Evolutionary conservation across 2,797 vertebrate species (phyloP).

Genomic region (Dipus sagitta): DNA sequence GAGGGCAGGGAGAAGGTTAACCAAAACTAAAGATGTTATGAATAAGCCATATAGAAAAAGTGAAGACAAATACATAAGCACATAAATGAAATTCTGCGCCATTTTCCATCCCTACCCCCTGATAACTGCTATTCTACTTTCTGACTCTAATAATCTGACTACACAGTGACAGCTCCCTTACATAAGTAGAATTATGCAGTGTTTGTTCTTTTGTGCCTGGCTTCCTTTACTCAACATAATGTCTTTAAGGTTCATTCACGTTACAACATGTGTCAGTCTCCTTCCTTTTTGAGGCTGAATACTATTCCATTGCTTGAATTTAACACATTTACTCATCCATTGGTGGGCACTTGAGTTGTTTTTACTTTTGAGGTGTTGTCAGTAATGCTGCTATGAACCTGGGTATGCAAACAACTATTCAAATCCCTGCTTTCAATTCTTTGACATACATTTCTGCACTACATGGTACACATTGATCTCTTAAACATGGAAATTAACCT

Average conservation of each 20-base stretch:
- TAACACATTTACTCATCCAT: background rate
- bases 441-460: background rate
- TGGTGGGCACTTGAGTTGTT: too few relatives aligned
- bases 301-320: background rate
- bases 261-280: background rate
- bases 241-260: background rate
- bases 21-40: too few relatives aligned
- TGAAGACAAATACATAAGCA: too few relatives aligned
- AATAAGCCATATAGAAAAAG: too few relatives aligned
- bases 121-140: background rate
- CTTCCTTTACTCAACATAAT: too few relatives aligned
- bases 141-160: background rate
- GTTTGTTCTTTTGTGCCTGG: background rate
- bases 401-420: background rate
- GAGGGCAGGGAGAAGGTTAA: too few relatives aligned
- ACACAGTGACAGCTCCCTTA: background rate
- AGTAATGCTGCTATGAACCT: background rate
- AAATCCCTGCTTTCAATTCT: background rate
- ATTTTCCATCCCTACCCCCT: accelerated
- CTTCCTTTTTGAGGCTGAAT: background rate
- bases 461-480: background rate
- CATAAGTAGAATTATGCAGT: background rate
- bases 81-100: background rate
- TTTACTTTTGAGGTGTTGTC: too few relatives aligned
- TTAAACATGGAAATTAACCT: background rate